A percentile compares a stretch with the other conserved stretches of the same genome.
These are phyloP conservation scores for Acanthosepion lycidas DNA, from an alignment of 2,888 invertebrate species.

Conservation along the genomic window DNA sequence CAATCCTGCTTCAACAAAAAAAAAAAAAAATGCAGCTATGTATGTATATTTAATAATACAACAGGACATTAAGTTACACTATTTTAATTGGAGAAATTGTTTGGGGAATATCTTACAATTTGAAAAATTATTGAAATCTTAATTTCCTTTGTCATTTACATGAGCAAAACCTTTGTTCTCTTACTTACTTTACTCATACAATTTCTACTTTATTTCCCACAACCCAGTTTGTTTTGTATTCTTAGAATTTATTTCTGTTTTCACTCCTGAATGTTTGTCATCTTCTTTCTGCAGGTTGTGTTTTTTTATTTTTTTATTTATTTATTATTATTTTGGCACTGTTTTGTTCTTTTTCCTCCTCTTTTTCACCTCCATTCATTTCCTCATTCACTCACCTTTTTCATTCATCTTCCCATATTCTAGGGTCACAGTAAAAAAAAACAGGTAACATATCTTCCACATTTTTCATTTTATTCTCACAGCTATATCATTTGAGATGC, in stretches of 20 bases:
- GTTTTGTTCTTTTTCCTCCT: conserved; percentile 4
- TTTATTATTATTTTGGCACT: neutral
- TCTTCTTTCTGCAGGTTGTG: neutral
- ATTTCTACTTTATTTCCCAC: conserved; percentile 1
- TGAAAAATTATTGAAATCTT: neutral
- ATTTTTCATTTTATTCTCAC: conserved; percentile 39
- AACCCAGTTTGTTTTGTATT: neutral
- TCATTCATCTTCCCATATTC: conserved; percentile 44
- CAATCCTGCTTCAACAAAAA: no score
- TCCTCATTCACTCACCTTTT: conserved; percentile 14
- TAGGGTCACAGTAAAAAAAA: conserved; percentile 47
- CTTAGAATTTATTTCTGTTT: neutral
- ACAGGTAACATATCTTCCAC: conserved; percentile 39
- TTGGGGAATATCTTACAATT: neutral
- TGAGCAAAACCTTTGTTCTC: no score
- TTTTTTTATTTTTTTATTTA: neutral
- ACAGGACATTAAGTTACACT: neutral
- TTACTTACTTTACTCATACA: neutral
- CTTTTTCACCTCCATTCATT: conserved; percentile 20
- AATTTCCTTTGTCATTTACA: no score
- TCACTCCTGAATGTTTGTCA: neutral
- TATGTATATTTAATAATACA: no score
- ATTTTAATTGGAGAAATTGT: neutral
- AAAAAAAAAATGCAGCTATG: no score
- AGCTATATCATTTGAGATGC: conserved; percentile 33